These are phyloP conservation scores for Rallus limicola DNA, from an alignment of 2,113 vertebrate species.

Conservation along the genomic window DNA sequence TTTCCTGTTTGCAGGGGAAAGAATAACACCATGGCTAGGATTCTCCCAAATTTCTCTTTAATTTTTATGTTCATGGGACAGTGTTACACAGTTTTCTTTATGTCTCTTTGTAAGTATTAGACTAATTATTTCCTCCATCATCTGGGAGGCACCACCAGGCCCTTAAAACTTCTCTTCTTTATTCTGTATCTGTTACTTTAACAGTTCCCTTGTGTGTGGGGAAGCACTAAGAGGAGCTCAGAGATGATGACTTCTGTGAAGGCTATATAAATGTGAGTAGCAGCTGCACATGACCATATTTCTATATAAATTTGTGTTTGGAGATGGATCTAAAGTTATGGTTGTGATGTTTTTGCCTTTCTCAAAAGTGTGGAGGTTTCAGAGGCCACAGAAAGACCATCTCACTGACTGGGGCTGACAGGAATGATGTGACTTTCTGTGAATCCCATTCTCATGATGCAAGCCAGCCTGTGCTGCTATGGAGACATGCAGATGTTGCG, in stretches of 20 bases:
- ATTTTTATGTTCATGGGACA: not conserved
- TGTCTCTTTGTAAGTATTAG: not conserved
- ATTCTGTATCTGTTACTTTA: not conserved
- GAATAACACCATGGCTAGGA: not conserved
- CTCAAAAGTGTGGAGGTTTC: not conserved
- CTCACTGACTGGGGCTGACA: not conserved
- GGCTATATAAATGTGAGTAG: not conserved
- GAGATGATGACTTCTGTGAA: not conserved
- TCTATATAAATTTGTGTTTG: not conserved
- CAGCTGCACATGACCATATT: not conserved
- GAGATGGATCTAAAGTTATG: not conserved
- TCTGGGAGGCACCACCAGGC: not conserved
- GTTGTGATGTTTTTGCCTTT: not conserved
- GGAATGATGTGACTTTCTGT: not conserved
- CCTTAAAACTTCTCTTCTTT: not conserved
- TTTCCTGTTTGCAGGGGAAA: not conserved
- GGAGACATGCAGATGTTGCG: not conserved
- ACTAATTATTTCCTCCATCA: not conserved
- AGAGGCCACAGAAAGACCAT: not conserved
- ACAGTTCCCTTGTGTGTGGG: not conserved
- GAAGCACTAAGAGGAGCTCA: not conserved
- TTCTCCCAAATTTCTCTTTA: not conserved
- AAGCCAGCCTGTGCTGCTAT: not conserved
- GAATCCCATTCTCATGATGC: not conserved
- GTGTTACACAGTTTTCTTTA: not conserved